Evolutionary conservation across 2,888 invertebrate species (phyloP), one percentile per base, ranked within the genome.

Genomic region (Zele albiditarsus): DNA sequence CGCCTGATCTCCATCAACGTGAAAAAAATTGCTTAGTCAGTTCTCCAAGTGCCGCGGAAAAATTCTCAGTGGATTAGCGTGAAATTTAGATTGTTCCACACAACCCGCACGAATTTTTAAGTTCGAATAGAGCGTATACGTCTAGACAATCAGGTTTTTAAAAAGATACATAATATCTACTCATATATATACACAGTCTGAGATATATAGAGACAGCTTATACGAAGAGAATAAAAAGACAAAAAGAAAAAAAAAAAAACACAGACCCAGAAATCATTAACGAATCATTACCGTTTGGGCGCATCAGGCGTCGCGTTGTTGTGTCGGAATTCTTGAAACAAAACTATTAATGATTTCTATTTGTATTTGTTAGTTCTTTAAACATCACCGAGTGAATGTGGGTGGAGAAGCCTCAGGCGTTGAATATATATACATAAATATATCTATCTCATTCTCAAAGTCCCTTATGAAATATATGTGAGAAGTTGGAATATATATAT

Each of bases 301-400:
- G 53, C 53, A 53, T 53, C 65, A 65, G 67, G 57, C 67, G 66
- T 68, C 63, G 69, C 53, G 20, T 69, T 73, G 73, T 69, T 74
- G 60, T 77, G 82, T 77, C 78, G 78, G 80, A 78, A 78, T 79
- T 81, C 82, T 84, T 82, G 87, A 89, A 89, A 87, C 89, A 87
- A 87, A 89, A 86, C 86, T 84, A 87, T 87, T 89, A 88, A 88
- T 85, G 88, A 88, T 89, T 77, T 86, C 85, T 85, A 86, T 87
- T 87, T 86, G 88, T 86, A 85, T 86, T 85, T 85, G 82, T 82
- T 84, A 80, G 84, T 62, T 75, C 74, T 71, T 53, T 28, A 68
- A 57, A 75, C 71, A 67, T 73, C 68, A 68, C 70, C 42, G 75
- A 63, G 73, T 67, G 70, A 71, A 58, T 62, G 63, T 71, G 77